Conservation (phyloP, 2,113 vertebrate species). For the Solea senegalensis region DNA sequence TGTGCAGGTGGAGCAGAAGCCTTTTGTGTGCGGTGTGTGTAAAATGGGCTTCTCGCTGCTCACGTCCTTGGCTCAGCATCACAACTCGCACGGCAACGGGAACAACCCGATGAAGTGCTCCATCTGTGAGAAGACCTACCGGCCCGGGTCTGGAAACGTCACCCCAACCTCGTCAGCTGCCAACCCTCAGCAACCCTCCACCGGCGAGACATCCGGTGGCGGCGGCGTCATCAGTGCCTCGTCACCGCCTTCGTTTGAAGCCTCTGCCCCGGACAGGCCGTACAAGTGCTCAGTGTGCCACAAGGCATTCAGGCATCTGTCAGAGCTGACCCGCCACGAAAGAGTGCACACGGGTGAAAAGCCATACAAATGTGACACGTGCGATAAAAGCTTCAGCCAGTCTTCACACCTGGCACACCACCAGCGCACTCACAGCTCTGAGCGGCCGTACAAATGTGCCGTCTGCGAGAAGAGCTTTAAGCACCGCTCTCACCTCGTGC, state of each 20-base stretch:
- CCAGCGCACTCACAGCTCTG: conserved; percentile 95
- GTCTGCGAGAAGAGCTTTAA: conserved; percentile 98
- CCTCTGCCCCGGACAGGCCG: conserved; percentile 84
- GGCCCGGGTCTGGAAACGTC: conserved; percentile 80
- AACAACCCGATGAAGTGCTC: conserved; percentile 93
- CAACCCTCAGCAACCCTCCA: conserved; percentile 82
- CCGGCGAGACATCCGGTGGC: conserved; percentile 75
- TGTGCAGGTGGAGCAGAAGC: conserved; percentile 96
- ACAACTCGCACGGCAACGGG: conserved; percentile 88
- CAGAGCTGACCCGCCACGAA: conserved; percentile 93
- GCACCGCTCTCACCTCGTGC: conserved; percentile 95
- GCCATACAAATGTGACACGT: conserved; percentile 95
- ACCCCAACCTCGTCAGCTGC: conserved; percentile 67
- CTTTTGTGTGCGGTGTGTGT: conserved; percentile 94
- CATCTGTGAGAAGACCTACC: conserved; percentile 97
- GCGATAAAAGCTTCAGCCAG: conserved; percentile 97
- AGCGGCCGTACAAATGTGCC: conserved; percentile 94
- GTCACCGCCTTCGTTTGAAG: conserved; percentile 72
- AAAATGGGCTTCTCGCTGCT: conserved; percentile 98
- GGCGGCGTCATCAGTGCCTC: conserved; percentile 77
- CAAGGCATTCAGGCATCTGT: conserved; percentile 94
- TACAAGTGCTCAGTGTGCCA: conserved; percentile 96
- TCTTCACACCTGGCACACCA: conserved; percentile 96
- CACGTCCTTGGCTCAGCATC: conserved; percentile 93
- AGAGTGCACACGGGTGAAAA: conserved; percentile 95